phyloP scores from a whole-genome alignment of 1,140 invertebrate species.

The Dinothrombium tinctorium region DNA sequence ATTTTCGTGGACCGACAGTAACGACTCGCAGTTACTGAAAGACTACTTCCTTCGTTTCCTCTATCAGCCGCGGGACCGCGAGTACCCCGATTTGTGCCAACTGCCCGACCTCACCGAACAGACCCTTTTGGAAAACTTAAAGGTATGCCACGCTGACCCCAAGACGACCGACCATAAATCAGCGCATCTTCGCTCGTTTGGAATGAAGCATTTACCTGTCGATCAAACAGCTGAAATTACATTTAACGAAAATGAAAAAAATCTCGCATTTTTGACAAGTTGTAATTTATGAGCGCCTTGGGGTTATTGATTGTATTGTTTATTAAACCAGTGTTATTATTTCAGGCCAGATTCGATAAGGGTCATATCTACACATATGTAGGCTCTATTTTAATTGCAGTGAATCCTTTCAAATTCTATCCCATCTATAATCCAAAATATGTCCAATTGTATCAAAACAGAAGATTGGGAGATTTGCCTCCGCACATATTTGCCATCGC shows the following conservation, averaged over 20 bases:
- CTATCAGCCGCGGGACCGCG: constrained; percentile 56
- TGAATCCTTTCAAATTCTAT: constrained; percentile 60
- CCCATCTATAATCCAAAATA: constrained; percentile 96
- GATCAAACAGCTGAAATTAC: too few species aligned
- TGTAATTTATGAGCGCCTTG: too few species aligned
- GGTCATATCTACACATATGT: constrained; percentile 92
- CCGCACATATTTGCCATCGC: constrained; percentile 94
- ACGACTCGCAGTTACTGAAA: constrained; percentile 66
- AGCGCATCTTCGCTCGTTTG: too few species aligned
- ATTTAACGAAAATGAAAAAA: too few species aligned
- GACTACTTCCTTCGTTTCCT: constrained; percentile 75
- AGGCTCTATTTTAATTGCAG: constrained; percentile 78
- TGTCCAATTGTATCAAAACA: constrained; percentile 80
- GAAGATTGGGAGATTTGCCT: constrained; percentile 60
- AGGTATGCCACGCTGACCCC: too few species aligned
- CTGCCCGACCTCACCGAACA: constrained; percentile 80
- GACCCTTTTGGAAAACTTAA: constrained; percentile 69
- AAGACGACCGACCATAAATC: too few species aligned
- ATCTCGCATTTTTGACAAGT: too few species aligned
- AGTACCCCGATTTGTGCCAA: constrained; percentile 84
- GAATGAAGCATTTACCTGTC: too few species aligned
- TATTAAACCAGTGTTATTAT: too few species aligned
- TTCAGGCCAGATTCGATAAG: constrained; percentile 52
- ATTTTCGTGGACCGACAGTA: constrained; percentile 20
- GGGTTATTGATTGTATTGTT: too few species aligned